phyloP scores from a whole-genome alignment of 2,113 vertebrate species.

The Bubo bubo region DNA sequence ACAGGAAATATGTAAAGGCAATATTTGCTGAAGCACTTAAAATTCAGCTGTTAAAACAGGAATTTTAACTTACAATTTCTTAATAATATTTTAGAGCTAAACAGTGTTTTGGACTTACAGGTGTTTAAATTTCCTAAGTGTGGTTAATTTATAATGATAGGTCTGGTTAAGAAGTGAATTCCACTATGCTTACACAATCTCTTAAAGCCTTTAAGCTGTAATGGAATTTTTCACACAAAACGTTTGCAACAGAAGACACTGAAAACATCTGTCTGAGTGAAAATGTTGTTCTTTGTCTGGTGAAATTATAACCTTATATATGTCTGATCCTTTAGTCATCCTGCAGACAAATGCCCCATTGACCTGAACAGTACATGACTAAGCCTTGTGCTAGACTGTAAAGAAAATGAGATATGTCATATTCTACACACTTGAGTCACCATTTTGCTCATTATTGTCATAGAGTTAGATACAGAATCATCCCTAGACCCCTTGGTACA shows the following conservation, averaged over 20 bases:
- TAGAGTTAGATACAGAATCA: not conserved
- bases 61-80: conserved; percentile 60
- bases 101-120: conserved; percentile 48
- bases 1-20: conserved; percentile 67
- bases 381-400: not conserved
- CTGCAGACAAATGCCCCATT: not conserved
- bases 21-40: conserved; percentile 63
- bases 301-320: not conserved
- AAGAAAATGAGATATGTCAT: not conserved
- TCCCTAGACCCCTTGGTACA: not conserved
- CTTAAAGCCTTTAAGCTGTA: conserved; percentile 38
- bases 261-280: not conserved
- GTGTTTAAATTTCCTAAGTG: conserved; percentile 64
- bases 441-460: not conserved
- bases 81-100: conserved; percentile 54
- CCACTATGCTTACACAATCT: conserved; percentile 50
- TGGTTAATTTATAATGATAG: conserved; percentile 65
- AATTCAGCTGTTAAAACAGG: conserved; percentile 73
- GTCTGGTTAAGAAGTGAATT: conserved; percentile 55
- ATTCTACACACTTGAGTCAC: not conserved
- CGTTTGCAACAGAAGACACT: not conserved
- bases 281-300: not conserved
- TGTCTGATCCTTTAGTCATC: conserved; percentile 4
- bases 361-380: not conserved
- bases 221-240: conserved; percentile 20